Conservation (phyloP, 2,888 invertebrate species). For the Sicus ferrugineus region DNA sequence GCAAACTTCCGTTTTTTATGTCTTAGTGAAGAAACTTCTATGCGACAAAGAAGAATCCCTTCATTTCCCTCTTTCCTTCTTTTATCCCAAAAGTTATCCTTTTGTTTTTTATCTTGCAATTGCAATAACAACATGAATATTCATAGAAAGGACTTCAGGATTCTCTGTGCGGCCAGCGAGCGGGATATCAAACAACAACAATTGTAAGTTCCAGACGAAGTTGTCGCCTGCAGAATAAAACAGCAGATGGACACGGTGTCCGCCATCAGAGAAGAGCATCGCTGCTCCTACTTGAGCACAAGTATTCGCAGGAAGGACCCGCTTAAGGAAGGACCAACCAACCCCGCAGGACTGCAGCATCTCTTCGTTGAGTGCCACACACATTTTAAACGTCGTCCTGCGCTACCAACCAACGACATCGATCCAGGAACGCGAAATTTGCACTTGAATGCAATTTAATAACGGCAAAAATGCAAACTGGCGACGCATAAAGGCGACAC, state of each 20-base stretch:
- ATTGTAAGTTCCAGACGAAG: not conserved
- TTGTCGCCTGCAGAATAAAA: not conserved
- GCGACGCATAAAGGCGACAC: not conserved
- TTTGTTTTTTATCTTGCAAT: conserved; percentile 1
- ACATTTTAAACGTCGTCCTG: not conserved
- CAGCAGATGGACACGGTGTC: not conserved
- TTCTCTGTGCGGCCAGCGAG: not conserved
- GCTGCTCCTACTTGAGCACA: not conserved
- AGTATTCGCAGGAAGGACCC: not conserved
- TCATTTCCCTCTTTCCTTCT: not conserved
- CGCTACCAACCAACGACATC: too few species aligned
- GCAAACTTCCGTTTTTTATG: too few species aligned
- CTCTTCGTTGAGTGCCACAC: too few species aligned
- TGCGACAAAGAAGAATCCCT: too few species aligned
- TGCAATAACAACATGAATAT: conserved; percentile 16
- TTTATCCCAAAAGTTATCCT: not conserved
- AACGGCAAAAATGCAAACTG: conserved; percentile 15
- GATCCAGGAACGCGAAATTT: conserved; percentile 4
- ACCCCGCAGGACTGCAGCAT: too few species aligned
- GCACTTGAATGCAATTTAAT: conserved; percentile 15
- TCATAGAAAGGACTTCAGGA: not conserved
- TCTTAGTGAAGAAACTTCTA: too few species aligned
- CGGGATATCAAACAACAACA: not conserved
- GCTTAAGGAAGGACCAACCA: too few species aligned
- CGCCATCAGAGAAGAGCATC: not conserved